Percentiles rank a stretch among this genome's conserved stretches.
Evolutionary conservation across 2,113 vertebrate genomes (phyloP).

Genomic region (Cavia aperea): DNA sequence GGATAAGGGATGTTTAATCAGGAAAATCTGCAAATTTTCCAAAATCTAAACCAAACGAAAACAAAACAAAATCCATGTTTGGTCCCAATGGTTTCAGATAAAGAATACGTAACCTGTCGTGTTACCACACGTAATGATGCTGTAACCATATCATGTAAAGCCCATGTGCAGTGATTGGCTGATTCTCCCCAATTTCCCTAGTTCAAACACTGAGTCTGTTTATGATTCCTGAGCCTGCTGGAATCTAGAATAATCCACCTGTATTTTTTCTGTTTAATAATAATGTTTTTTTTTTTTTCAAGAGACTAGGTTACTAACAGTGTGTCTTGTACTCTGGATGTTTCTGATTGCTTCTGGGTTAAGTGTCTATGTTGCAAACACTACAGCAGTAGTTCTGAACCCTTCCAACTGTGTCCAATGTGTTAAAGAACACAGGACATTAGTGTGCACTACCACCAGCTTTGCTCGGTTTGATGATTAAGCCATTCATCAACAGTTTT

Average conservation of each 20-base stretch:
- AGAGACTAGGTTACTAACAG: not conserved
- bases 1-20: not conserved
- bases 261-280: not conserved
- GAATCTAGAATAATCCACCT: not conserved
- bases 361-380: not conserved
- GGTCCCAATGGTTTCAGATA: not conserved
- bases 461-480: not conserved
- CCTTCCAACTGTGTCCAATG: not conserved
- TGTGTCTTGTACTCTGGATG: not conserved
- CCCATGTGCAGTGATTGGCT: not conserved
- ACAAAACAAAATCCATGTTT: not conserved
- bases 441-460: accelerated
- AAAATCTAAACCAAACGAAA: not conserved
- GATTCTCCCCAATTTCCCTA: not conserved
- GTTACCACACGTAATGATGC: not conserved
- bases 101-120: not conserved
- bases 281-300: not conserved
- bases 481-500: not conserved
- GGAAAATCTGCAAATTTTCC: not conserved
- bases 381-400: too few species aligned
- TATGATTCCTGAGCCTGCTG: not conserved
- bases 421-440: not conserved
- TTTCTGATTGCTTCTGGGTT: not conserved
- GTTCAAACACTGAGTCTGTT: not conserved
- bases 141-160: not conserved